Conservation (phyloP, 1,140 invertebrate genomes). For the Schlechtendalia chinensis region DNA sequence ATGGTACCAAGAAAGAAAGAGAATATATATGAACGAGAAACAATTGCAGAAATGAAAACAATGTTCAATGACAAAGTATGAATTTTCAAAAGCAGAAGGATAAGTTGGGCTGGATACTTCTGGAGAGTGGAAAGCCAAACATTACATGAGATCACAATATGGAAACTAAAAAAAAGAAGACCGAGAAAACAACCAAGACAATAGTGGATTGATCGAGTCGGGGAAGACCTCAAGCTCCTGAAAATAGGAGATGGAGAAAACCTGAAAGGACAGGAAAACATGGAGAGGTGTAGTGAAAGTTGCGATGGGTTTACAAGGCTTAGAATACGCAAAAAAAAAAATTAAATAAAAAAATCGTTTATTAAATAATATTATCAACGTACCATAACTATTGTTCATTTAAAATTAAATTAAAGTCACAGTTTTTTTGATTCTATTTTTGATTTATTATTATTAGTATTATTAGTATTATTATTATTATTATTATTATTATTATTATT, state of each 20-base stretch:
- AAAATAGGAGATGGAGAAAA: too few species aligned
- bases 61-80: not conserved
- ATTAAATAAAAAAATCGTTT: too few species aligned
- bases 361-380: too few species aligned
- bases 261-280: not conserved
- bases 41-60: not conserved
- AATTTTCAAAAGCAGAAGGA: not conserved
- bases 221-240: too few species aligned
- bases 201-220: too few species aligned
- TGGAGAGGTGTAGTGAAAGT: not conserved
- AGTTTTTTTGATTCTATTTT: too few species aligned
- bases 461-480: too few species aligned
- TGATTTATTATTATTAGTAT: too few species aligned
- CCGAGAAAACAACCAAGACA: not conserved
- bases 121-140: not conserved
- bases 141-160: not conserved
- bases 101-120: not conserved
- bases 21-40: not conserved
- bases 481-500: too few species aligned
- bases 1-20: not conserved
- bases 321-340: not conserved
- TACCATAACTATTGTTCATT: too few species aligned
- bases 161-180: not conserved
- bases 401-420: too few species aligned
- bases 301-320: not conserved